Base-by-base conservation (phyloP, 1,140 invertebrate genomes). In the Lasioglossum albipes region DNA sequence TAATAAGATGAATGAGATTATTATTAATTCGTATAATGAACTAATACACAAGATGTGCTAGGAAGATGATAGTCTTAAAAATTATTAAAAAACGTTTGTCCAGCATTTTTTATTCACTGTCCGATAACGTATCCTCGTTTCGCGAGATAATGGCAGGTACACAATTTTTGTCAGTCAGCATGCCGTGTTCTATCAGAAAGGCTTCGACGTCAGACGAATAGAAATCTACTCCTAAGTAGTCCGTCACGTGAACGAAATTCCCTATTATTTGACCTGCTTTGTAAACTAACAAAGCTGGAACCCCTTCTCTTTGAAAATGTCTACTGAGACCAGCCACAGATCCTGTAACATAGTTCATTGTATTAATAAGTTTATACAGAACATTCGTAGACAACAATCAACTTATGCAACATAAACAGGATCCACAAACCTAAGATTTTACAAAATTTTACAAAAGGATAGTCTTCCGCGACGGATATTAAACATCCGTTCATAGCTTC, bases 271-370 rank as follows among this genome's bases (percentile, higher is more conserved):
- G 96, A 12, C 97, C 97, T 73, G 94, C 95, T 94, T 98, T 98
- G 90, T 99, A 99, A 0, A 98, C 95, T 41, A 99, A 93, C 64
- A 99, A 91, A 20, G 98, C 98, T 52, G 99, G 99, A 2, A 99
- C 95, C 22, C 98, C 99, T 85, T 96, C 96, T 49, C 95, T 93
- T 90, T 97, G 96, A 92, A 99, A 99, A 86, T 96, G 95, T 62
- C 95, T 94, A 89, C 97, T 98, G 86, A 99, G 95, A 1, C 96
- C 96, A 6, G 95, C 95, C 52, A 94, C 91, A 20, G 95, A 95
- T 69, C 95, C 93, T 93, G 54, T 74, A 90, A 57, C 52, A 57
- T 27, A 27, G 27, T 27, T 27, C 27, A 27, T 27, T 27, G 27
- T 27, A 27, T 27, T 27, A 27, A 27, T 1, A 16, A 52, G 22